Base-by-base conservation (phyloP, 2,113 vertebrate genomes). In the Heteronetta atricapilla region DNA sequence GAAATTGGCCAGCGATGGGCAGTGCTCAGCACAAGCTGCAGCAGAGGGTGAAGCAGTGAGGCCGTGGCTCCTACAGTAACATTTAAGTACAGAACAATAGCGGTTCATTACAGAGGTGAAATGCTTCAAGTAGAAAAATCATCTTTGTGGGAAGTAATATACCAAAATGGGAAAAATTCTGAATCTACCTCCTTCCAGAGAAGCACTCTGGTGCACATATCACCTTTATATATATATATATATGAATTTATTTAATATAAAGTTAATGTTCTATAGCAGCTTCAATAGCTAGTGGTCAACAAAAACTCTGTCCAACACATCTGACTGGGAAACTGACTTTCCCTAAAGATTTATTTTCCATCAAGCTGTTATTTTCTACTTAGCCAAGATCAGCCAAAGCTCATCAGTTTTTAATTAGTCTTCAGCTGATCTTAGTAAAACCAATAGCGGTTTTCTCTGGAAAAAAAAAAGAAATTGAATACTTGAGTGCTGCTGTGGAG, bases 181-280 rank as follows among this genome's bases (percentile, higher is more conserved):
- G 11, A 25, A 48, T 4, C 26, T 8, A 28, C 9, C 46, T 56
- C 44, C 52, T 88, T 72, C n/a, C 38, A 48, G 28, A 60, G 20
- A 82, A 66, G 53, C 11, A 12, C 0, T 3, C 7, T 4, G 36
- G 5, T 48, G 29, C 0, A 3, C 6, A 3, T 22, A 36, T 23
- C 26, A 50, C 8, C 25, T 11, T 22, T 38, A 38, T 38, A 38
- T 38, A 38, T 38, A 10, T 38, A 38, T 38, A 38, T 38, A 38
- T 38, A 38, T 38, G 38, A 10, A 38, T 38, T 8, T 38, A 2
- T 25, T 2, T 48, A 33, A 4, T 58, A 11, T 13, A 66, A 60
- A 46, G 34, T 34, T 40, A 31, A 67, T 3, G 25, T 55, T 42
- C 48, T 66, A 36, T 13, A 42, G 31, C 55, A 56, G n/a, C n/a